Base-by-base conservation (phyloP, 64 coral and sea anemone genomes). In the Pocillopora verrucosa region DNA sequence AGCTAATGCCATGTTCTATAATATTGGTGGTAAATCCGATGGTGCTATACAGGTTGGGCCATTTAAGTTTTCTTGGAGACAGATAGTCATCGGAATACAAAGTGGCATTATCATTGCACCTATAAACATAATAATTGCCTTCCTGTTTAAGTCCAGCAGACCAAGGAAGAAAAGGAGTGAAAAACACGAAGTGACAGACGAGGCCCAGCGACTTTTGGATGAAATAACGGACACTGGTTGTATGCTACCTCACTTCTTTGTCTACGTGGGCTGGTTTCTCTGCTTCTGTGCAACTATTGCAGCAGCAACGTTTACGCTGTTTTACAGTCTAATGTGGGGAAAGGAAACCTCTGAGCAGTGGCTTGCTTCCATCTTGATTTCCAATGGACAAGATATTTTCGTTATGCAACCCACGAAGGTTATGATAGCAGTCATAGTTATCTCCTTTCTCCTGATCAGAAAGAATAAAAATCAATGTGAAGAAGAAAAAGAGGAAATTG, bases 391-490 rank as follows among this genome's bases (percentile, higher is more conserved):
- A 77, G 94, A 96, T 73, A 78, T 96, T 24, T 93, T 96, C 26
- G 91, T 96, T 26, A 57, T 96, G 13, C 94, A 96, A 56, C 94
- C 94, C 17, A 74, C 93, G 13, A 96, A 96, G 17, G 87, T 96
- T 9, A 90, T 77, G 56, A 25, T 96, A 11, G 72, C 79, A 11
- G 92, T 92, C 34, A 16, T 96, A 56, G 65, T 96, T 15, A 73
- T 96, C 75, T 88, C 91, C 5, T 78, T 80, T 63, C 70, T 91
- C 16, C 45, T 90, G 59, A 91, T 22, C 10, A 36, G 82, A 65
- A 93, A 88, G 10, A 56, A 70, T 7, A 25, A 72, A 19, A 45
- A n/a, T 1, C 22, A 38, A 14, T 41, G 20, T 14, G 82, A 84
- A 20, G 17, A 17, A 4, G 38, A 84, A 7, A 20, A 69, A 25